Evolutionary conservation across 2,888 invertebrate genomes (phyloP).

Genomic region (Rotaria sp.): DNA sequence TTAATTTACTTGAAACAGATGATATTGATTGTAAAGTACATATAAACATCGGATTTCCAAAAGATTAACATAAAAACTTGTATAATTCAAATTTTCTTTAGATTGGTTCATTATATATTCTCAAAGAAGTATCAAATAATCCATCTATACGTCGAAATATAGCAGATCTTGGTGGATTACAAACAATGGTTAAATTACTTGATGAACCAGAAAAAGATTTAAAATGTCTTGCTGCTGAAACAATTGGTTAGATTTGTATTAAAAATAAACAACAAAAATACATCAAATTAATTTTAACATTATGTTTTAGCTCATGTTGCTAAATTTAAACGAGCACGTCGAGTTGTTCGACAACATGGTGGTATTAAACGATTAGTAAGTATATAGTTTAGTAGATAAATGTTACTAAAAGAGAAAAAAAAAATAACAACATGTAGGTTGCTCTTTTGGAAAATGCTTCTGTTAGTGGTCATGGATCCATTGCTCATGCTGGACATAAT

Average conservation of each 20-base stretch:
- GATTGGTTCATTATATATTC: slow-evolving; percentile 72
- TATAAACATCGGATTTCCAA: background rate
- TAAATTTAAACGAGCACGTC: slow-evolving; percentile 73
- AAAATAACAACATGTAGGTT: background rate
- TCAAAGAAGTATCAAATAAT: slow-evolving; percentile 66
- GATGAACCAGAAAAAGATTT: slow-evolving; percentile 74
- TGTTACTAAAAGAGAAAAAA: background rate
- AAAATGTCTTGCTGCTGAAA: slow-evolving; percentile 79
- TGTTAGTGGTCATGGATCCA: background rate
- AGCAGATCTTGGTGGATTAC: slow-evolving; percentile 56
- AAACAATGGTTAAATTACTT: slow-evolving; percentile 66
- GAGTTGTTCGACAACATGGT: slow-evolving; percentile 70
- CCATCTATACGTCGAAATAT: slow-evolving; percentile 54
- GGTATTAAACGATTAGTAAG: slow-evolving; percentile 65
- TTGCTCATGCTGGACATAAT: background rate
- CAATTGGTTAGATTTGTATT: slow-evolving; percentile 59
- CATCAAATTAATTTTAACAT: background rate
- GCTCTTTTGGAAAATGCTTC: background rate
- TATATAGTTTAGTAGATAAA: background rate
- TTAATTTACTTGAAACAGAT: slow-evolving; percentile 81
- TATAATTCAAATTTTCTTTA: slow-evolving; percentile 43
- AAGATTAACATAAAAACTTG: background rate
- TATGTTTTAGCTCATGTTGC: slow-evolving; percentile 65
- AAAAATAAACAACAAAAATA: background rate
- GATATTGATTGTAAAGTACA: slow-evolving; percentile 74